These are phyloP conservation scores for Asobara japonica DNA, from an alignment of 1,140 invertebrate genomes.

Conservation along the genomic window DNA sequence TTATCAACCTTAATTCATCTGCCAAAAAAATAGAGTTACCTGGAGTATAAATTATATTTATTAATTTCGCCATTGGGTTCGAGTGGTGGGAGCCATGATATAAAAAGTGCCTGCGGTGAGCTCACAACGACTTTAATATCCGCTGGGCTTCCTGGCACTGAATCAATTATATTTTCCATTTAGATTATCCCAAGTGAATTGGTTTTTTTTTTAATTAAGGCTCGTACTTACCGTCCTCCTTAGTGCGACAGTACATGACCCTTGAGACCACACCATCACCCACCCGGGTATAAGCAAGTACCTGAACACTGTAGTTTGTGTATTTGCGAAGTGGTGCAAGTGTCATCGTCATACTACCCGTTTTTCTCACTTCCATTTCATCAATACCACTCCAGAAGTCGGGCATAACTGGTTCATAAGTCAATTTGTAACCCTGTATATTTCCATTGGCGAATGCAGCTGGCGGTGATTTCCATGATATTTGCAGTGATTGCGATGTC, in stretches of 20 bases:
- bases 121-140: conserved; percentile 85
- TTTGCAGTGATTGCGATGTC: conserved; percentile 80
- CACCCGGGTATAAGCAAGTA: conserved; percentile 82
- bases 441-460: conserved; percentile 80
- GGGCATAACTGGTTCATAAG: conserved; percentile 74
- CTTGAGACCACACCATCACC: conserved; percentile 80
- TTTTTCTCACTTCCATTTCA: conserved; percentile 75
- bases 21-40: conserved; percentile 53
- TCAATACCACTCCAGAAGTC: conserved; percentile 70
- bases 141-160: conserved; percentile 82
- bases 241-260: conserved; percentile 80
- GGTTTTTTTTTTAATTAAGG: conserved; percentile 28
- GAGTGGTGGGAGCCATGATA: conserved; percentile 82
- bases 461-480: conserved; percentile 86
- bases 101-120: conserved; percentile 77
- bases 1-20: too few relatives aligned
- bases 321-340: conserved; percentile 77
- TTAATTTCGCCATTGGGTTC: conserved; percentile 83
- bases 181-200: conserved; percentile 6
- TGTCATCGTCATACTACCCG: conserved; percentile 74
- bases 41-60: conserved; percentile 82
- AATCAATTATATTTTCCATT: conserved; percentile 28
- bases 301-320: conserved; percentile 88
- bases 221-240: conserved; percentile 78
- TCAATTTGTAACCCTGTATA: conserved; percentile 84